Evolutionary conservation across 2,797 vertebrate species (phyloP), one percentile per base, ranked within the genome.

Genomic region (Synanceia verrucosa): DNA sequence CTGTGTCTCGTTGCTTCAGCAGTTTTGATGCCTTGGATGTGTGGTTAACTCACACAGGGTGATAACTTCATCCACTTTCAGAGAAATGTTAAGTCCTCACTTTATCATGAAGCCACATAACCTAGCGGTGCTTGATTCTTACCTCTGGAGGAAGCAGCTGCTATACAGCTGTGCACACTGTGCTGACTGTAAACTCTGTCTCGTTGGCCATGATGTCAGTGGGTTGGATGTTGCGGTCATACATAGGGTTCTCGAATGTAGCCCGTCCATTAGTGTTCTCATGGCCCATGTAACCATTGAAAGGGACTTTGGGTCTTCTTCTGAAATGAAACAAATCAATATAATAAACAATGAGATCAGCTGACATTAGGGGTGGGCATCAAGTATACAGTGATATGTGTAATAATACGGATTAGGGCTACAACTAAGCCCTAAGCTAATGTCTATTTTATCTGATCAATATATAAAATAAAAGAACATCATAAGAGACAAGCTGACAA

Each of bases 131-230:
- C 26, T 3, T 18, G 44, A 33, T 9, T 69, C 91, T 87, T 73
- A 95, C 93, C 95, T 93, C 52, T 39, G 73, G 81, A 87, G 80
- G 79, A 89, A 79, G 87, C 79, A 4, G 91, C 90, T 80, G 96
- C 95, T 99, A 99, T 97, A 99, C 98, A 0, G 97, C 97, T 1
- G 98, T 99, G 86, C 98, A 99, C 88, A 99, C 98, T 3, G 98
- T 99, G 96, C 97, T 99, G 89, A 99, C 97, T 24, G 97, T 97
- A 93, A 99, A 98, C 94, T 99, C 98, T 0, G 96, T 94, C 93
- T 99, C 97, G 4, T 91, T 94, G 82, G 95, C 92, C 96, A 98
- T 86, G 91, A 99, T 96, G 90, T 99, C 98, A 0, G 96, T 96
- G 76, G 98, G 96, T 66, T 98, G 97, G 89, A 99, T 96, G 95